These are phyloP conservation scores for Lineus longissimus DNA, from an alignment of 1,140 invertebrate species.

Conservation along the genomic window DNA sequence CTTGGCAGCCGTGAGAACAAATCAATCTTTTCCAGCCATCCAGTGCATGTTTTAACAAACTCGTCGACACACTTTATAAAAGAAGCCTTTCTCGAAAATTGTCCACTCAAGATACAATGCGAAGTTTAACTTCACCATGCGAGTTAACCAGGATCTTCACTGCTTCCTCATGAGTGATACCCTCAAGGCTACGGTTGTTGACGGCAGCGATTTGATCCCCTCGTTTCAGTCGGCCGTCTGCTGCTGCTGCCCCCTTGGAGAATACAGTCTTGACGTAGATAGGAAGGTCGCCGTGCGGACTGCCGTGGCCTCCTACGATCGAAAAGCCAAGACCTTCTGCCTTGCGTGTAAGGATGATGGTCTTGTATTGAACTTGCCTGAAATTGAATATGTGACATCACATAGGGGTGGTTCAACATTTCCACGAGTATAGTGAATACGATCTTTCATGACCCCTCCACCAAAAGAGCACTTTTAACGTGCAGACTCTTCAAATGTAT, in stretches of 20 bases:
- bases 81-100: too few species aligned
- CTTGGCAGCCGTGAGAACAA: too few species aligned
- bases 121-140: not conserved
- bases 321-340: slow-evolving; percentile 74
- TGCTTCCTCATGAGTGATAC: slow-evolving; percentile 62
- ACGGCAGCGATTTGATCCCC: slow-evolving; percentile 63
- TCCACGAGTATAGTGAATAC: not conserved
- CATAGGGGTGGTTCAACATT: not conserved
- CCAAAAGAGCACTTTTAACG: too few species aligned
- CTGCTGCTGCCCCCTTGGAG: slow-evolving; percentile 69
- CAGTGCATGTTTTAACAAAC: too few species aligned
- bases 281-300: slow-evolving; percentile 71
- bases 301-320: slow-evolving; percentile 74
- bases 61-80: too few species aligned
- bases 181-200: slow-evolving; percentile 58
- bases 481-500: too few species aligned
- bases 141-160: slow-evolving; percentile 56
- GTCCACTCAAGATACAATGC: not conserved
- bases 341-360: slow-evolving; percentile 66
- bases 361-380: slow-evolving; percentile 44
- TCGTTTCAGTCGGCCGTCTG: slow-evolving; percentile 62
- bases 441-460: too few species aligned
- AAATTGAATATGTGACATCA: slow-evolving; percentile 15
- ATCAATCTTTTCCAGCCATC: too few species aligned
- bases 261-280: slow-evolving; percentile 82